phyloP scores from a whole-genome alignment of 2,113 vertebrate species.

The Echinops telfairi region DNA sequence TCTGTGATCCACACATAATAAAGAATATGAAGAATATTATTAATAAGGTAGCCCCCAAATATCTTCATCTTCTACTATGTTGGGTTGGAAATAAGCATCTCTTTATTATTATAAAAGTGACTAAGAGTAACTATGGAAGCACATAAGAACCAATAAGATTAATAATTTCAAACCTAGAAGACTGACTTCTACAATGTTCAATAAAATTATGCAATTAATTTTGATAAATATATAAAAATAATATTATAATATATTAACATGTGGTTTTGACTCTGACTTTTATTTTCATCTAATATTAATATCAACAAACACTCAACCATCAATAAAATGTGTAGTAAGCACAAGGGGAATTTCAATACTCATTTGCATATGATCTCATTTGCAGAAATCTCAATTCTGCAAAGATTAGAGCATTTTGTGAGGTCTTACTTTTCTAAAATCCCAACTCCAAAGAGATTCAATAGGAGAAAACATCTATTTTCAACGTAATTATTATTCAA shows the following conservation, averaged over 20 bases:
- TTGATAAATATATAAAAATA: neutral
- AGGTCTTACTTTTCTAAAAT: slow-evolving; percentile 26
- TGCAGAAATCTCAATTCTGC: neutral
- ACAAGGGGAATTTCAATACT: neutral
- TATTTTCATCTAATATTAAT: slow-evolving; percentile 5
- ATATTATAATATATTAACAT: neutral
- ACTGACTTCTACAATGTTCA: neutral
- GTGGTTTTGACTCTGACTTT: neutral
- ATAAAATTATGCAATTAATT: slow-evolving; percentile 21
- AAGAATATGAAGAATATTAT: neutral
- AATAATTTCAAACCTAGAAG: neutral
- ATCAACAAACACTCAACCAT: neutral
- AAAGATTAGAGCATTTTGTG: neutral
- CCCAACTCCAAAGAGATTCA: neutral
- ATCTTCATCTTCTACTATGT: neutral
- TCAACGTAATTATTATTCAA: slow-evolving; percentile 51
- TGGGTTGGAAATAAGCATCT: neutral
- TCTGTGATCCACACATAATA: neutral
- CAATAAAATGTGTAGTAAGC: neutral
- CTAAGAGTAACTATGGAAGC: neutral
- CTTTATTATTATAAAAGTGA: slow-evolving; percentile 17
- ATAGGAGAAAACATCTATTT: neutral
- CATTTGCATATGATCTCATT: neutral
- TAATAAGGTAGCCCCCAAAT: neutral
- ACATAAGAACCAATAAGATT: neutral